Evolutionary conservation across 2,113 vertebrate genomes (phyloP).

Genomic region (Chloropsis hardwickii): DNA sequence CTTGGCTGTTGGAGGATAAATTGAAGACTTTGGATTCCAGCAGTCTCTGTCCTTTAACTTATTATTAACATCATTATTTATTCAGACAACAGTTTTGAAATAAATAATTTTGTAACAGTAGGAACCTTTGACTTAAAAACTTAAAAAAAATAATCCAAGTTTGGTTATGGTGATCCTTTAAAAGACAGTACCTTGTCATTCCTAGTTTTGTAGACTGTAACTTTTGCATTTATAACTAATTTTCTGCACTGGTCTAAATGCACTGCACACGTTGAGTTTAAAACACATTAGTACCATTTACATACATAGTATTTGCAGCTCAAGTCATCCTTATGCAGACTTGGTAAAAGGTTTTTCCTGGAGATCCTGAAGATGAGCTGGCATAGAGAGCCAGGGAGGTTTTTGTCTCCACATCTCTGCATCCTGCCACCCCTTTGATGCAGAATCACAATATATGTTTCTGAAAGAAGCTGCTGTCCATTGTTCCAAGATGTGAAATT

Average conservation of each 20-base stretch:
- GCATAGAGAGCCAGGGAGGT: not conserved
- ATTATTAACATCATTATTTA: conserved; percentile 3
- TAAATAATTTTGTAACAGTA: conserved; percentile 35
- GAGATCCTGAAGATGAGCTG: not conserved
- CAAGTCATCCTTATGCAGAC: conserved; percentile 7
- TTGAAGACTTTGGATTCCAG: not conserved
- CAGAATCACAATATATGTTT: not conserved
- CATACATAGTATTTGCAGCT: not conserved
- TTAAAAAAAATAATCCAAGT: not conserved
- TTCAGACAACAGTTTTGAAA: not conserved
- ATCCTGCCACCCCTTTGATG: not conserved
- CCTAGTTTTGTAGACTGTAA: conserved; percentile 48
- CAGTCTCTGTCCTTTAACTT: conserved; percentile 23
- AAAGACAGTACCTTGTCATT: conserved; percentile 50
- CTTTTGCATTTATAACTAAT: conserved; percentile 59
- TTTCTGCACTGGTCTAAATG: conserved; percentile 38
- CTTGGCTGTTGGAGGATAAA: not conserved
- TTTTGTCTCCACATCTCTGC: not conserved
- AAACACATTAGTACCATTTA: not conserved
- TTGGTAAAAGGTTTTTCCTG: not conserved
- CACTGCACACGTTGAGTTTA: not conserved
- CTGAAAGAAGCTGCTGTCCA: conserved; percentile 25
- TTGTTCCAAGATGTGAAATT: conserved; percentile 57
- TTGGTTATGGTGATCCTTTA: not conserved
- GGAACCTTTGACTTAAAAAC: not conserved